Base-by-base conservation (phyloP, 2,888 invertebrate genomes). In the Mythimna pallens region DNA sequence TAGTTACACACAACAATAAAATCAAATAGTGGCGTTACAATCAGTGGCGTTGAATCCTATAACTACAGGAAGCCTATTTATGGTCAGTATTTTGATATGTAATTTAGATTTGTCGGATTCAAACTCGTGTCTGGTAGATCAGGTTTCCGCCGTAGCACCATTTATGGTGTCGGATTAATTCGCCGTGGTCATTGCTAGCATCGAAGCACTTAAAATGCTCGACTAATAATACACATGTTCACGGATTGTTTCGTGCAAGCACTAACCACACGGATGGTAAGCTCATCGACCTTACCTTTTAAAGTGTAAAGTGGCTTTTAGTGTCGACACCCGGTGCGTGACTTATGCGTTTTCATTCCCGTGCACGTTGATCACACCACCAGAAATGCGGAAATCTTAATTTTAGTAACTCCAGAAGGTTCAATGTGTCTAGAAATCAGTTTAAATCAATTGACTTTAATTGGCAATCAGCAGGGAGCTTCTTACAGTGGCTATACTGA, bases 131-230 rank as follows among this genome's bases (percentile, higher is more conserved):
- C 88, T 90, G 90, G 87, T 91, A 89, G 92, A 96, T 95, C 94
- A 93, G 93, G 95, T 95, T 95, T 93, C 92, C 90, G 90, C 90
- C 86, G 87, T 90, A 91, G 86, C 86, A 80, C 96, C 95, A 91
- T 96, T 90, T 95, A 96, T 89, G 95, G 95, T 89, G 86, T 87
- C 88, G 92, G 93, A 94, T 95, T 95, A 95, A 94, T 94, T 94
- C 89, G 90, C 90, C 85, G 91, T 92, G 92, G 89, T 89, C 91
- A 90, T 90, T 91, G 90, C 90, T 91, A 86, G 81, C 83, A 87
- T 70, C 59, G 64, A 62, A 82, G 65, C 72, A 70, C 76, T 76
- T 75, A 65, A 80, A 83, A 82, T 72, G 85, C 87, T 85, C 76
- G 70, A 78, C 83, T 86, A 81, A 84, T 86, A 81, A 84, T 86